A percentile compares a stretch with the other conserved stretches of the same genome.
These are phyloP conservation scores for Akabosia matsudoensis DNA, from an alignment of 1,140 invertebrate genomes.

Conservation along the genomic window DNA sequence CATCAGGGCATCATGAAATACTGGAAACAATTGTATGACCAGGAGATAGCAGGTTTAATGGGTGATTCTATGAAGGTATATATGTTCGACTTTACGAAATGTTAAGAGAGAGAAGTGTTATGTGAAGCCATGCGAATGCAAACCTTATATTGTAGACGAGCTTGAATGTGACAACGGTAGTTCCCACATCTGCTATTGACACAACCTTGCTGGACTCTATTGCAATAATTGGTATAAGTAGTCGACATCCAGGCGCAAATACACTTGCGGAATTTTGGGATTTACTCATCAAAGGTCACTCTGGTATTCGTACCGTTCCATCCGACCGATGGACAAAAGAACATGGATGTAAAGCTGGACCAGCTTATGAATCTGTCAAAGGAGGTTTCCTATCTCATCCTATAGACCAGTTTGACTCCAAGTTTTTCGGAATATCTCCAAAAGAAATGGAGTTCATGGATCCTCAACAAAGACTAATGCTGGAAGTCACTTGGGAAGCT, in stretches of 20 bases:
- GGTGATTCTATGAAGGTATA: neutral
- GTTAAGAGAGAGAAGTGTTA: neutral
- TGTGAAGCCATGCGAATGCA: neutral
- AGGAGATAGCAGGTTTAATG: no score
- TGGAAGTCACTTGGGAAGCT: conserved; percentile 62
- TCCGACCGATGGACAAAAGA: neutral
- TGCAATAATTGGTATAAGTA: conserved; percentile 24
- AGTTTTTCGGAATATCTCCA: conserved; percentile 57
- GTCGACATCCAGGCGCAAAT: conserved; percentile 1
- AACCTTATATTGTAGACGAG: neutral
- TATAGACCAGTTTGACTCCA: conserved; percentile 54
- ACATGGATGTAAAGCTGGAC: neutral
- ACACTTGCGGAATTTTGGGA: conserved; percentile 27
- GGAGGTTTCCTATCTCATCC: conserved; percentile 32
- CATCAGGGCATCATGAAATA: neutral
- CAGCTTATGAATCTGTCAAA: neutral
- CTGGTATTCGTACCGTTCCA: neutral
- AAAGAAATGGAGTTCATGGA: conserved; percentile 62
- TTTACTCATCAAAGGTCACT: neutral
- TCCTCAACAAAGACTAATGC: conserved; percentile 60
- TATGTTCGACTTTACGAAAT: neutral
- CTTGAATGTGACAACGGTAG: neutral
- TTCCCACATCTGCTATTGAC: neutral
- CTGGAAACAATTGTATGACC: neutral
- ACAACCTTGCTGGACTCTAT: conserved; percentile 3